Evolutionary conservation across 2,113 vertebrate species (phyloP), one percentile per base, ranked within the genome.

Genomic region (Sapajus apella): DNA sequence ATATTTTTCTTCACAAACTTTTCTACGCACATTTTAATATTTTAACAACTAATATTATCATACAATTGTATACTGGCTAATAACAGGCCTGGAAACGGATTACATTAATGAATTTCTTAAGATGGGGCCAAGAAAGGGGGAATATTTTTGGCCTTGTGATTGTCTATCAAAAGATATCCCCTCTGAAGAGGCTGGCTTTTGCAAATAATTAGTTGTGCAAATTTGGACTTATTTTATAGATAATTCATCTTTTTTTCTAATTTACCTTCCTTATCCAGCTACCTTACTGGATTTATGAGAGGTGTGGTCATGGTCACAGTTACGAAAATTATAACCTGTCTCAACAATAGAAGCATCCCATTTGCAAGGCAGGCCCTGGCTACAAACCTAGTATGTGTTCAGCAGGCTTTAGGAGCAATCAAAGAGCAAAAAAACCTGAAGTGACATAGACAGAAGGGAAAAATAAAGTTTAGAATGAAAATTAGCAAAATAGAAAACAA

Each of bases 311-410:
- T 3, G 12, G 23, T 30, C 23, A 20, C 5, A 61, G 5, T 23
- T 84, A 64, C 58, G 40, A 27, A 13, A 45, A 75, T 5, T 37
- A 8, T 18, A 14, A 14, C 16, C 55, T 47, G 0, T 75, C n/a
- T 30, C 8, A 37, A 4, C 21, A 37, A 37, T 1, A 47, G 5
- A 5, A 47, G 0, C 21, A 30, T 82, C 20, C 6, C 25, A 17
- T 52, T 72, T 56, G 20, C 64, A 35, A 56, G 37, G 5, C 16
- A 37, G 50, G 58, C 12, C 12, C 55, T 61, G 35, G n/a, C 43
- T 13, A 23, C 8, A 37, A 66, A 6, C 6, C 20, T 43, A 45
- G 2, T 13, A 2, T 66, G 6, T 83, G 32, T 18, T 61, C 25
- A 43, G 4, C 13, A 66, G 35, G 13, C 20, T 14, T 27, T 6